These are phyloP conservation scores for Aethina tumida DNA, from an alignment of 1,140 invertebrate genomes.

Conservation along the genomic window DNA sequence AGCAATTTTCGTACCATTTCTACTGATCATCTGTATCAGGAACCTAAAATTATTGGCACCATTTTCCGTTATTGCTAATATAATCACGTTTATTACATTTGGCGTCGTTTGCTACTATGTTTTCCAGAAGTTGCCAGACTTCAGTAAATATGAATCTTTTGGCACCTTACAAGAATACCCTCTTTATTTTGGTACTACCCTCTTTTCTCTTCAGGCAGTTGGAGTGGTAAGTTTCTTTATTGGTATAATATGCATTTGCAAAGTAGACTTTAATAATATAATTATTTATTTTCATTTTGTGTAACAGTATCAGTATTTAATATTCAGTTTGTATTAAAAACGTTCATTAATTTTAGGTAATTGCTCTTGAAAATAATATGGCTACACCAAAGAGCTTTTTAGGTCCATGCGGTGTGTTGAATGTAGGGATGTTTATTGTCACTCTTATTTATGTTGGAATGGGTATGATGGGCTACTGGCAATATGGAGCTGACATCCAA, in stretches of 20 bases:
- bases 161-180: constrained; percentile 50
- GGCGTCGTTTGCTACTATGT: constrained; percentile 60
- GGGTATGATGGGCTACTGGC: constrained; percentile 75
- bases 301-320: no score
- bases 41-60: constrained; percentile 65
- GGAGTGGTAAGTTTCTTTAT: constrained; percentile 62
- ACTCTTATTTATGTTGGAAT: constrained; percentile 60
- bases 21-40: constrained; percentile 58
- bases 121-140: constrained; percentile 49
- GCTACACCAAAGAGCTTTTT: constrained; percentile 62
- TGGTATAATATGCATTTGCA: no score
- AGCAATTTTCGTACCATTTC: constrained; percentile 51
- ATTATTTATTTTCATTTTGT: no score
- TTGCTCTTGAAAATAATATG: constrained; percentile 82
- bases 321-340: no score
- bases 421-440: constrained; percentile 66
- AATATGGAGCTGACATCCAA: constrained; percentile 53
- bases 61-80: constrained; percentile 65
- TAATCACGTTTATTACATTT: constrained; percentile 51
- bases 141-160: constrained; percentile 41
- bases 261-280: no score
- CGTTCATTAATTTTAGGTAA: no score
- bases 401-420: constrained; percentile 64
- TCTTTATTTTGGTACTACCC: constrained; percentile 73
- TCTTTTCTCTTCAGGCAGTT: constrained; percentile 82